Percentiles rank a stretch among this genome's conserved stretches.
Conservation (phyloP, 2,797 vertebrate genomes). For the Macrochelys suwanniensis region DNA sequence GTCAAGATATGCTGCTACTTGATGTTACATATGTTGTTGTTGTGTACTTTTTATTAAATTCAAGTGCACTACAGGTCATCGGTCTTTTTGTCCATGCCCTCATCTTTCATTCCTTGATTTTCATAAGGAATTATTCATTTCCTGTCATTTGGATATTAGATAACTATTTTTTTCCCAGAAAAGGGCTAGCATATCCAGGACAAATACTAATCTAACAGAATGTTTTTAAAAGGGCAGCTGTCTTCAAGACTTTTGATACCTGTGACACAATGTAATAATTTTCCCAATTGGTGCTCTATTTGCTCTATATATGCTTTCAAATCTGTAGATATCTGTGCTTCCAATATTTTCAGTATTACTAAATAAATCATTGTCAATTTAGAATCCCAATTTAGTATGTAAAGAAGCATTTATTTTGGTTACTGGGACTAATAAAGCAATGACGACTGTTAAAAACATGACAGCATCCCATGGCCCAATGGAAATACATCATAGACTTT, state of each 20-base stretch:
- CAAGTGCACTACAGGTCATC: background rate
- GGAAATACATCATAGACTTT: conserved; percentile 15
- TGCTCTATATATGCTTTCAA: background rate
- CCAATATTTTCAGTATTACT: background rate
- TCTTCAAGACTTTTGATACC: background rate
- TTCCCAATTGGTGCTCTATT: background rate
- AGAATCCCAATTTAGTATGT: background rate
- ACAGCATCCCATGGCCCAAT: background rate
- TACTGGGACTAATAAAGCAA: background rate
- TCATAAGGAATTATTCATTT: background rate
- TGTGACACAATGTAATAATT: background rate
- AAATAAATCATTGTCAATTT: background rate
- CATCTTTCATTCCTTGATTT: background rate
- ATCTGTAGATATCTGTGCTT: background rate
- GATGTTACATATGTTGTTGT: background rate
- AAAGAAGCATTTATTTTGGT: background rate
- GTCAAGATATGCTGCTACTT: background rate
- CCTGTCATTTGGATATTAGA: background rate
- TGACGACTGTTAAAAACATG: conserved; percentile 14
- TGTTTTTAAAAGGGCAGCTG: background rate
- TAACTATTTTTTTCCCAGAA: background rate
- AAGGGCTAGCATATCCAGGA: background rate
- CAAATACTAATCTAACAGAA: background rate
- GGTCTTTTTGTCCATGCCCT: background rate
- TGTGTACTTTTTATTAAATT: background rate